These are phyloP conservation scores for Holcopasites calliopsidis DNA, from an alignment of 1,140 invertebrate species.

Conservation along the genomic window DNA sequence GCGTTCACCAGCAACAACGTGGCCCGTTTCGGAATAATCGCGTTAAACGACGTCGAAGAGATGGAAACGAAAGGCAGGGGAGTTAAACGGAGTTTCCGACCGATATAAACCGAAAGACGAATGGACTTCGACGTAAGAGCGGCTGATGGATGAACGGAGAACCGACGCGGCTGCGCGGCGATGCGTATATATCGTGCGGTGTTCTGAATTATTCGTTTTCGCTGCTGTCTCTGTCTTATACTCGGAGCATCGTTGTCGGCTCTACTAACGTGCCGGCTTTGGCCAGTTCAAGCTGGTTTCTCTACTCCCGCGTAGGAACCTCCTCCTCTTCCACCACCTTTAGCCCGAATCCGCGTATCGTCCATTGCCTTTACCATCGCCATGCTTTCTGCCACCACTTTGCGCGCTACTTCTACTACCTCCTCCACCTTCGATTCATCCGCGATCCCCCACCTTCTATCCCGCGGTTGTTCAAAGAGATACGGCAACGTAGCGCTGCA, in stretches of 20 bases:
- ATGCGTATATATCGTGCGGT: slow-evolving; percentile 47
- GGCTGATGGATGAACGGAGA: slow-evolving; percentile 17
- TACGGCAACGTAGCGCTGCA: slow-evolving; percentile 27
- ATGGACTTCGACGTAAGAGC: neutral
- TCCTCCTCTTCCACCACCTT: slow-evolving; percentile 33
- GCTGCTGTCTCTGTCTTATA: slow-evolving; percentile 17
- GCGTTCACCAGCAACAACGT: neutral
- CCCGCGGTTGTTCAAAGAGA: neutral
- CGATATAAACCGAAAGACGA: slow-evolving; percentile 13
- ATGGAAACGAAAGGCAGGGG: neutral
- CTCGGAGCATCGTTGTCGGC: slow-evolving; percentile 43
- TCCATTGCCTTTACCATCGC: slow-evolving; percentile 51
- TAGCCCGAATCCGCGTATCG: slow-evolving; percentile 12
- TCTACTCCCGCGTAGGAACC: slow-evolving; percentile 35
- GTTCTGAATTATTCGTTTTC: slow-evolving; percentile 62
- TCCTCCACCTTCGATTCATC: slow-evolving; percentile 9
- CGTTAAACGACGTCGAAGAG: neutral
- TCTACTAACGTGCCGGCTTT: slow-evolving; percentile 59
- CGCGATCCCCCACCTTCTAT: neutral
- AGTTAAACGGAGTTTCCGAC: neutral
- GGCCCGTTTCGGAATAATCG: too few species aligned
- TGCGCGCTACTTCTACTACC: neutral
- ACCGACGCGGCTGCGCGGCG: slow-evolving; percentile 36
- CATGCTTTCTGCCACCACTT: slow-evolving; percentile 21
- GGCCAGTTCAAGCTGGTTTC: slow-evolving; percentile 73